Base-by-base conservation (phyloP, 2,888 invertebrate species). In the Nomada fucata region DNA sequence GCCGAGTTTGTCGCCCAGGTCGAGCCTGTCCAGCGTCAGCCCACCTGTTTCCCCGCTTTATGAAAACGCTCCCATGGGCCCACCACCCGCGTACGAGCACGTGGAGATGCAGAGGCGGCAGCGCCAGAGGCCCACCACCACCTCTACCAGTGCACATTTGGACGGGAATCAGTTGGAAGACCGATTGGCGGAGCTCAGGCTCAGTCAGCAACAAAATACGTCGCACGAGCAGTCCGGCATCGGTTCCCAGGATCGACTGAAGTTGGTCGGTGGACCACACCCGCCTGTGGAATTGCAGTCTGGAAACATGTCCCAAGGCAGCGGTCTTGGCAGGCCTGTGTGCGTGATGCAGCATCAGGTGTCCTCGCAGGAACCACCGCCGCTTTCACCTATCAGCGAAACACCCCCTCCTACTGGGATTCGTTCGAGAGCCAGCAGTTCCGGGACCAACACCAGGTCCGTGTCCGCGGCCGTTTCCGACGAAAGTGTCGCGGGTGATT, bases 401-500 rank as follows among this genome's bases (percentile, higher is more conserved):
- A 97, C 97, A 4, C 97, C 97, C 7, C 97, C 97, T 1, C 94
- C 94, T 0, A 95, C 96, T 71, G 93, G 93, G 15, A 92, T 91
- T 23, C 88, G 94, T 29, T 94, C 93, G 10, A 91, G 93, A 50
- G 93, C 93, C 2, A 94, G 94, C 73, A 93, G 93, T 80, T 93
- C 95, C 91, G 97, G 97, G 71, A 97, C 97, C 69, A 97, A 97
- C 92, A 97, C 97, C 85, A 95, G 97, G 92, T 97, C 98, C 52
- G 98, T 99, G 63, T 98, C 98, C 26, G 98, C 99, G 55, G 98
- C 99, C 52, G 98, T 98, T 23, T 98, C 98, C 93, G 98, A 99
- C 93, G 99, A 99, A 93, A 98, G 98, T 63, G 98, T 99, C 79
- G 98, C 99, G 60, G 99, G 99, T 0, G 98, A 98, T 93, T 98